Base-by-base conservation (phyloP, 2,888 invertebrate genomes). In the Phengaris arion region DNA sequence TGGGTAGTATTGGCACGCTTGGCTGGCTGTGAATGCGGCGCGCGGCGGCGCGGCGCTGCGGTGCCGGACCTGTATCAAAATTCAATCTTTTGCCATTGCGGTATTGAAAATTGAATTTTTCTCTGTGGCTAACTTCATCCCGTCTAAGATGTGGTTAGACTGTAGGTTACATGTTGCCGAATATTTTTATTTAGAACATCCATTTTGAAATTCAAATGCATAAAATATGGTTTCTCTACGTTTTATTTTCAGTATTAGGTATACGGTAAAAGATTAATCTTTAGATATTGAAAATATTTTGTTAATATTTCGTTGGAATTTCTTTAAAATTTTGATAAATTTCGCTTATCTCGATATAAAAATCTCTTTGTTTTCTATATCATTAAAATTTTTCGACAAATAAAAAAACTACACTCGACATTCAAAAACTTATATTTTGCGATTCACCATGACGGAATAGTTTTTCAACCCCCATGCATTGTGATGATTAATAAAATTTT, bases 41-140 rank as follows among this genome's bases (percentile, higher is more conserved):
- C 1, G 22, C 22, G 82, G 35, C 81, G 80, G 82, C 80, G 35
- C 81, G 80, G 82, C 80, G 82, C 82, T 81, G 81, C 79, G 85
- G 81, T 82, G 78, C 78, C 76, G 79, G 77, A 79, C 80, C 85
- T 84, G 84, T 89, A 90, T 87, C 89, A 87, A 89, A 87, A 90
- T 91, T 89, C 88, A 90, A 91, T 91, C 87, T 90, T 87, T 86
- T 85, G 85, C 84, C 80, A 81, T 82, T 84, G 85, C 83, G 87
- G 88, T 91, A 90, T 89, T 86, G 85, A 90, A 91, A 90, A 90
- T 90, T 86, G 84, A 88, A 89, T 85, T 84, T 77, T 82, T 78
- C 80, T 79, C 80, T 80, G 22, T 74, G 74, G 52, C 35, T 54
- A 52, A 54, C 72, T 52, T 74, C 35, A 68, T 52, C 35, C 74